These are phyloP conservation scores for Lepus timidus DNA, from an alignment of 2,113 vertebrate genomes.

Conservation along the genomic window DNA sequence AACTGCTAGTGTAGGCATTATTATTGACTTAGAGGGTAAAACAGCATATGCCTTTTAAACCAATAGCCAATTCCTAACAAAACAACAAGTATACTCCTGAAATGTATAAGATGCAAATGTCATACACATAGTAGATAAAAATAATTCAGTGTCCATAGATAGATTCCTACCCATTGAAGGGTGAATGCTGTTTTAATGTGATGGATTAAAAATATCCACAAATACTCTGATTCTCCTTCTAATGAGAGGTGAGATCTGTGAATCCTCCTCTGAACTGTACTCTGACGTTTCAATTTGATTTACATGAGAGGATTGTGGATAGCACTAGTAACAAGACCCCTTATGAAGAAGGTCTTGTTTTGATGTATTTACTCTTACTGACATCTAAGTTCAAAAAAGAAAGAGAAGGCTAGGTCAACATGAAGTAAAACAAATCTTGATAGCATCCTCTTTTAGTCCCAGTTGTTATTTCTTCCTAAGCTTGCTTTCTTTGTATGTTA, in stretches of 20 bases:
- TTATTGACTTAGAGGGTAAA: neutral
- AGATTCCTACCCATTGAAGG: neutral
- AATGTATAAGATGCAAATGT: neutral
- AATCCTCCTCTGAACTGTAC: neutral
- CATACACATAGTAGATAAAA: neutral
- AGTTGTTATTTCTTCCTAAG: slow-evolving; percentile 21
- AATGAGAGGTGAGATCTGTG: neutral
- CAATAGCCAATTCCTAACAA: neutral
- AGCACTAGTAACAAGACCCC: neutral
- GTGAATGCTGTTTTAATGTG: neutral
- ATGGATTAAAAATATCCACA: neutral
- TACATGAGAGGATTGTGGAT: neutral
- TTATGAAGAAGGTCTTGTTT: neutral
- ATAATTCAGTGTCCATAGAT: neutral
- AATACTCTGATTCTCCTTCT: neutral
- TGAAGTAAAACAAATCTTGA: neutral
- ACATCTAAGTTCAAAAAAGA: slow-evolving; percentile 43
- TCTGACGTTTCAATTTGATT: neutral
- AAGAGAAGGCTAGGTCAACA: neutral
- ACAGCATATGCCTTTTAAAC: neutral
- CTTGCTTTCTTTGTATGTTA: slow-evolving; percentile 16
- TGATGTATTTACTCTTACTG: slow-evolving; percentile 18
- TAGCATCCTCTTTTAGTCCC: slow-evolving; percentile 24
- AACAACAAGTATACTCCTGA: neutral
- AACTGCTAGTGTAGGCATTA: neutral